phyloP scores from a whole-genome alignment of 2,888 invertebrate species.

The Chrysodeixis includens region DNA sequence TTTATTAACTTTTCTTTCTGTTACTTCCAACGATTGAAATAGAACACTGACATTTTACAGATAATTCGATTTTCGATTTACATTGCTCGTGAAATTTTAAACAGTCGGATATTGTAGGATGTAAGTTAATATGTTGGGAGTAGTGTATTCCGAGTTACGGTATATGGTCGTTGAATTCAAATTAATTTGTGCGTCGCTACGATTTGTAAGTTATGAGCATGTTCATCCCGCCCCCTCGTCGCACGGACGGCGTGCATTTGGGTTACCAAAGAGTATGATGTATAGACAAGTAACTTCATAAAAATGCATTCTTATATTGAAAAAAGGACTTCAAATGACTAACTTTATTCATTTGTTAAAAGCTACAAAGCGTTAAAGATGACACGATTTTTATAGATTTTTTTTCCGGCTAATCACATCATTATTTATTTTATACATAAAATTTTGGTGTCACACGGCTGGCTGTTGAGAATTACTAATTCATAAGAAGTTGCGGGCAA shows the following conservation, averaged over 20 bases:
- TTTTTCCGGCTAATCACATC: no score
- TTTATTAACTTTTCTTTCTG: constrained; percentile 70
- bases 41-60: constrained; percentile 18
- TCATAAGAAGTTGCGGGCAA: no score
- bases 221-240: constrained; percentile 70
- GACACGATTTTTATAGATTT: no score
- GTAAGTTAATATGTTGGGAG: constrained; percentile 22
- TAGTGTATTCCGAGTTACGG: constrained; percentile 50
- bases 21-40: constrained; percentile 42
- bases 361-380: no score
- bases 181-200: constrained; percentile 67
- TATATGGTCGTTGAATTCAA: constrained; percentile 47
- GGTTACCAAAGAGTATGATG: constrained; percentile 56
- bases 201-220: constrained; percentile 74
- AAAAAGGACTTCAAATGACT: no score
- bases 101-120: constrained; percentile 14
- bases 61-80: constrained; percentile 20
- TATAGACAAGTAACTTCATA: constrained; percentile 15
- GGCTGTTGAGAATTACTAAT: no score
- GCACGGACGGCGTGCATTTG: constrained; percentile 62
- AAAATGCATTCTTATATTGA: no score
- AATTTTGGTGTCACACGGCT: no score
- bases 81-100: constrained; percentile 36
- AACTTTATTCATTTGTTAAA: no score
- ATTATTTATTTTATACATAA: no score